Conservation (phyloP, 2,113 vertebrate genomes). For the Hippoglossus stenolepis region DNA sequence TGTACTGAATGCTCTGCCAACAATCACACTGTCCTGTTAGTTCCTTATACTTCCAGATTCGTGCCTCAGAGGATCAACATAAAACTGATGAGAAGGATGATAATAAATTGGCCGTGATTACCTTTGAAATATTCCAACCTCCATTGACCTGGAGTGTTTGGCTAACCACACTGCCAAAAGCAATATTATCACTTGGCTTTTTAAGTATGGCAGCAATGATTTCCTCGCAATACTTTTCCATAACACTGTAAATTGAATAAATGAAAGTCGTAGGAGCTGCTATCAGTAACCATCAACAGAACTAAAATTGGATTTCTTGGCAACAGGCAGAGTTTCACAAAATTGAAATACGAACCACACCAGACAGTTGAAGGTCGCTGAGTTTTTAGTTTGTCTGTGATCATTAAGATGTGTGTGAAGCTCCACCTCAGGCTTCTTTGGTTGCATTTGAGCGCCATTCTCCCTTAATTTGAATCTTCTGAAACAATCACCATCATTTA, state of each 20-base stretch:
- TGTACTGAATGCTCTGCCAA: background rate
- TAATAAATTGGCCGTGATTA: background rate
- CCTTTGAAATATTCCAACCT: background rate
- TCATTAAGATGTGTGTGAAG: background rate
- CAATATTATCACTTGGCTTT: background rate
- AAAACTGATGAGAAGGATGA: background rate
- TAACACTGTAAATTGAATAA: background rate
- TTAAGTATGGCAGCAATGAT: background rate
- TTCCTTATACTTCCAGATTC: background rate
- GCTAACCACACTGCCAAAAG: background rate
- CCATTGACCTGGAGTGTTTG: background rate
- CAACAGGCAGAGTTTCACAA: background rate
- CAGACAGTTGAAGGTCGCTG: background rate
- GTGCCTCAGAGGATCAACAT: background rate
- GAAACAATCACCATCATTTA: conserved; percentile 23
- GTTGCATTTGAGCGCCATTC: background rate
- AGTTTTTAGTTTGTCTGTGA: background rate
- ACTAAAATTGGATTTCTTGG: background rate
- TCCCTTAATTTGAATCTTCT: conserved; percentile 10
- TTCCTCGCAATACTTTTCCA: background rate
- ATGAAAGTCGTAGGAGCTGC: background rate
- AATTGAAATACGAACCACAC: background rate
- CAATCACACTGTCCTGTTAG: background rate
- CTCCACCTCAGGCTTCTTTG: background rate
- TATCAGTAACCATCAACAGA: background rate